Base-by-base conservation (phyloP, 2,888 invertebrate species). In the Bedellia somnulentella region DNA sequence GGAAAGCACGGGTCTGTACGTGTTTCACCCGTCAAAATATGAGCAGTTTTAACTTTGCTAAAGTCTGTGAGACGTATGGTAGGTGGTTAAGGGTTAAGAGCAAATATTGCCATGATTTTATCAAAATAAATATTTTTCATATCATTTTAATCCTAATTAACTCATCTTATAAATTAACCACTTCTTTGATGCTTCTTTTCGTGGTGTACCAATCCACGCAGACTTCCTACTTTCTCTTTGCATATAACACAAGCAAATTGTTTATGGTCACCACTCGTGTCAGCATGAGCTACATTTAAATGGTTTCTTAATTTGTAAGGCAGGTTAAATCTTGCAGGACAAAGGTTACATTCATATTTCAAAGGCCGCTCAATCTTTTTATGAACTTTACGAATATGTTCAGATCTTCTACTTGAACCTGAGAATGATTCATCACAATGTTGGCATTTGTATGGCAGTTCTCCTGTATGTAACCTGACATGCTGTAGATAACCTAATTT, bases 391-490 rank as follows among this genome's bases (percentile, higher is more conserved):
- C 55, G 44, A 2, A 70, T 46, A 31, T 73, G 71, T 33, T 59
- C 59, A 0, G 71, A 71, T 2, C 63, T 45, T 33, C 71, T 44
- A 0, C 71, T 71, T 0, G 71, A 64, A 0, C 66, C 63, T 0
- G 60, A 57, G 38, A 73, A 73, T 0, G 55, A 43, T 31, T 64
- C 61, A 0, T 55, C 54, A 27, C 71, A 73, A 16, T 51, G 42
- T 13, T 52, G 44, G 28, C 71, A 73, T 0, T 40, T 13, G 17
- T 71, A 73, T 0, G 71, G 71, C 3, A 49, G 48, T 30, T 73
- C 71, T 1, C 71, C 71, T 0, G 67, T 66, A 24, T 73, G 71
- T 1, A 71, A 37, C 1, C 71, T 47, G n/a, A 62, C 26, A 27
- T 73, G 71, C 31, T 71, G 71, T 0, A 41, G 43, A 16, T 58